Evolutionary conservation across 1,140 invertebrate genomes (phyloP).

Genomic region (Caenorhabditis elegans): WBcel235 BX284606.5:15608001-15608500

Average conservation of each 20-base stretch:
- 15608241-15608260: background rate
- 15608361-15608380: background rate
- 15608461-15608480: background rate
- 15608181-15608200: background rate
- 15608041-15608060: too few relatives aligned
- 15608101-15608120: too few relatives aligned
- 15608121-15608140: too few relatives aligned
- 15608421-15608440: background rate
- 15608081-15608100: too few relatives aligned
- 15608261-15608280: background rate
- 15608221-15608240: background rate
- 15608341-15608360: background rate
- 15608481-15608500: background rate
- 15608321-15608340: background rate
- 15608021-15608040: too few relatives aligned
- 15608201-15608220: background rate
- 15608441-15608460: background rate
- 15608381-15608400: slow-evolving; percentile 10
- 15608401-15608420: background rate
- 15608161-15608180: background rate
- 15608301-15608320: background rate
- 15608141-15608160: background rate
- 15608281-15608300: background rate
- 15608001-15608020: background rate
- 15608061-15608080: too few relatives aligned